Base-by-base conservation (phyloP, 2,113 vertebrate genomes). In the Panthera leo region DNA sequence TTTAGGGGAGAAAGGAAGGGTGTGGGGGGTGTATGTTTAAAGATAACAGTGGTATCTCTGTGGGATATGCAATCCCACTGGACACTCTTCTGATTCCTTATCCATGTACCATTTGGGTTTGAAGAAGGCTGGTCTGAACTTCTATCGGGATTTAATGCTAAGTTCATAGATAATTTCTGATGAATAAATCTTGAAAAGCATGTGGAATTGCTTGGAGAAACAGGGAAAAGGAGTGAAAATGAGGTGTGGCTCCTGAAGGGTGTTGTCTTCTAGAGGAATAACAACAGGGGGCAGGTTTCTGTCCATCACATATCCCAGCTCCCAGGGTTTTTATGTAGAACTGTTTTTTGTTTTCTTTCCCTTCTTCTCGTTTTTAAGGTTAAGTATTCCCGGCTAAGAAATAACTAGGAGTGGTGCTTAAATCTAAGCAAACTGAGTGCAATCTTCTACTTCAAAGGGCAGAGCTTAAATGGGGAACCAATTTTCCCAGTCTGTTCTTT, bases 331-430 rank as follows among this genome's bases (percentile, higher is more conserved):
- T 78, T 36, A n/a, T 0, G 14, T 1, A 71, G 5, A 84, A n/a
- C 5, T 5, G 42, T 0, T 19, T 0, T 19, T 53, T 36, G 11
- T 18, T 3, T 11, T 58, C 2, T 19, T 25, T 13, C 3, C 31
- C 39, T 29, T 18, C 10, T 75, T 79, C 55, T 78, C 15, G 71
- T 91, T 80, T 87, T 42, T 65, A 76, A 91, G 58, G 36, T 65
- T 65, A 42, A 65, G 51, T 61, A 34, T 53, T 86, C 61, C 19
- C 27, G 21, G 55, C 7, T 75, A 31, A 88, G 39, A 10, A 71
- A 18, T 61, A 79, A 63, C 27, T n/a, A 19, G 34, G 12, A 78
- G 71, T 3, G 63, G 21, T 3, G 14, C 27, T 82, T 42, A 78
- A 84, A 84, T 39, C 9, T 23, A 14, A 48, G 68, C 21, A 71